Conservation (phyloP, 1,140 invertebrate species). For the Goniozus legneri region DNA sequence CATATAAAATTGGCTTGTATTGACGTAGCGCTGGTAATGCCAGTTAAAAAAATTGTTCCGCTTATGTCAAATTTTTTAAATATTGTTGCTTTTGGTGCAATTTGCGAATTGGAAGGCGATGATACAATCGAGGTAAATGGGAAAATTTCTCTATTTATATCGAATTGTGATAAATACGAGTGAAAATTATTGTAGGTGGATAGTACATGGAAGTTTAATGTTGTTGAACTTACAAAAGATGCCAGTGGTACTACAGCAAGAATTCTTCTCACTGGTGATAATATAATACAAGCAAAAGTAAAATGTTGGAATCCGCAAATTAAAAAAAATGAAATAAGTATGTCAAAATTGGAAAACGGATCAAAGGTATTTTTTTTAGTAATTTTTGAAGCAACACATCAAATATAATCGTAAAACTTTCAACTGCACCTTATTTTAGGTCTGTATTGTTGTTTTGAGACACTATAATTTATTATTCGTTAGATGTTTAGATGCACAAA, state of each 20-base stretch:
- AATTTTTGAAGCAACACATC: not conserved
- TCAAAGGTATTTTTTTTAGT: slow-evolving; percentile 23
- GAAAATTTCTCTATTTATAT: not conserved
- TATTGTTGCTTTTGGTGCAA: slow-evolving; percentile 20
- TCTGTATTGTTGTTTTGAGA: slow-evolving; percentile 27
- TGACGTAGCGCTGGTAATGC: slow-evolving; percentile 30
- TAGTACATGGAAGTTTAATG: slow-evolving; percentile 14
- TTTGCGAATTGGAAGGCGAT: slow-evolving; percentile 14
- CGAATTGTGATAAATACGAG: not conserved
- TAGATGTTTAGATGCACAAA: slow-evolving; percentile 21
- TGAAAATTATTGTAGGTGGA: not conserved
- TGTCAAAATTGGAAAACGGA: slow-evolving; percentile 24
- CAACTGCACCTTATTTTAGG: slow-evolving; percentile 15
- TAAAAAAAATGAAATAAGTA: slow-evolving; percentile 20
- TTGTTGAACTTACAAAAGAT: not conserved
- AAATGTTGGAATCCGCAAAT: slow-evolving; percentile 26
- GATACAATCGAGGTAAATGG: not conserved
- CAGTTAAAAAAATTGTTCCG: slow-evolving; percentile 11
- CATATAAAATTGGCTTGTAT: slow-evolving; percentile 24
- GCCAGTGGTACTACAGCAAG: not conserved
- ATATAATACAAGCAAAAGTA: slow-evolving; percentile 13
- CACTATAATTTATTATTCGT: slow-evolving; percentile 27
- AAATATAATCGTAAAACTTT: not conserved
- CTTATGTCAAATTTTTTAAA: slow-evolving; percentile 14
- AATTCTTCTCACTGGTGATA: not conserved